phyloP scores from a whole-genome alignment of 2,888 invertebrate species.

The Andrena bicolor region DNA sequence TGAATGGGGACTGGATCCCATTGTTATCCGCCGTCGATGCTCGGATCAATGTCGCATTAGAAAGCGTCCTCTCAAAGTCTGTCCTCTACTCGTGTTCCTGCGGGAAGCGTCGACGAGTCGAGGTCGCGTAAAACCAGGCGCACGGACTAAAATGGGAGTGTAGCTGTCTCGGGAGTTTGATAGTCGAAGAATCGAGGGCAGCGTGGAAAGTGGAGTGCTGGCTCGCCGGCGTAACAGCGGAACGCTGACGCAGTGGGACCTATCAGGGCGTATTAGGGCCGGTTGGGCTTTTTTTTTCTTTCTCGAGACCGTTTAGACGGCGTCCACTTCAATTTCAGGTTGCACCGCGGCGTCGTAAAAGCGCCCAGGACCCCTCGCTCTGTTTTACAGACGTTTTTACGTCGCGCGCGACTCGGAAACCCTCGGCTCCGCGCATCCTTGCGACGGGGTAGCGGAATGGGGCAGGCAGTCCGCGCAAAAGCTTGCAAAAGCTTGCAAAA shows the following conservation, averaged over 20 bases:
- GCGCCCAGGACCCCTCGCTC: background rate
- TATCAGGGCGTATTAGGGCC: conserved; percentile 27
- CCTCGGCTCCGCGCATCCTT: conserved; percentile 17
- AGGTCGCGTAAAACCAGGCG: background rate
- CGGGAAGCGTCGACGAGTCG: background rate
- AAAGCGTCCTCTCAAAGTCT: conserved; percentile 12
- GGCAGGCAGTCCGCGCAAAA: conserved; percentile 19
- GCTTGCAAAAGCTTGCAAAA: too few species aligned
- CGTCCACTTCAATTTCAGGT: conserved; percentile 39
- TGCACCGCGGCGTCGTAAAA: conserved; percentile 27
- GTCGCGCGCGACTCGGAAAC: background rate
- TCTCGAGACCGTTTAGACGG: conserved; percentile 29
- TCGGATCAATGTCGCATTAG: conserved; percentile 3
- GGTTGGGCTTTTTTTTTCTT: conserved; percentile 7
- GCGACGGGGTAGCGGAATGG: background rate
- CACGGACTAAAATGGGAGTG: background rate
- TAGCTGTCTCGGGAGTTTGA: background rate
- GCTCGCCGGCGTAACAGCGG: background rate
- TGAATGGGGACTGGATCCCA: conserved; percentile 2
- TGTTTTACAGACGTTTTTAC: conserved; percentile 14
- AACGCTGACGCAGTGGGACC: conserved; percentile 18
- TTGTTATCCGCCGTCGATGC: background rate
- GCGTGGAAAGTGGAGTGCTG: background rate
- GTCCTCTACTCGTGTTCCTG: background rate
- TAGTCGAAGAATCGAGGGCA: background rate